Percentiles rank a stretch among this genome's conserved stretches.
These are phyloP conservation scores for Caracal caracal DNA, from an alignment of 2,113 vertebrate species.

Conservation along the genomic window DNA sequence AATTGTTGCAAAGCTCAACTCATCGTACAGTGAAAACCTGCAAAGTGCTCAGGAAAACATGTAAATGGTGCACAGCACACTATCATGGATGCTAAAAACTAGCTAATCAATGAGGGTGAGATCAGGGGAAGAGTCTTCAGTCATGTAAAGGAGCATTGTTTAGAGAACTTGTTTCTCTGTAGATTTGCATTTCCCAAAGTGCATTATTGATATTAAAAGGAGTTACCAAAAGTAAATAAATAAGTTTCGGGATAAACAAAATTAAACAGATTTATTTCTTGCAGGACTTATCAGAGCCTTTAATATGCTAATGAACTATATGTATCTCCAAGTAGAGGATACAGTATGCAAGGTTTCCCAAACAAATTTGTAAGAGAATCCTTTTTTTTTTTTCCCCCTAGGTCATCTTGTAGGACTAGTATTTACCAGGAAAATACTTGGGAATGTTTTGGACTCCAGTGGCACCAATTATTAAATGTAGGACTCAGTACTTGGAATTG, in stretches of 20 bases:
- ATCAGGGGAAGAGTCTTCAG: neutral
- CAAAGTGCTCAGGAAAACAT: neutral
- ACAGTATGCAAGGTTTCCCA: neutral
- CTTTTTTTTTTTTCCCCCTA: too few species aligned
- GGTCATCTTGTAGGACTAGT: neutral
- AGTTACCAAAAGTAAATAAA: neutral
- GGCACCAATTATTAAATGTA: neutral
- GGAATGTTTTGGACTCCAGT: neutral
- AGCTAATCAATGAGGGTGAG: neutral
- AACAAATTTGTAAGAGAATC: neutral
- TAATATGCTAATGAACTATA: neutral
- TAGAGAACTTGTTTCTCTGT: neutral
- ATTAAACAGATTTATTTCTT: neutral
- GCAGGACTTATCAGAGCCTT: neutral
- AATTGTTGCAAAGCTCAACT: neutral
- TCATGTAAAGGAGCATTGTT: neutral
- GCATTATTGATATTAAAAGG: neutral
- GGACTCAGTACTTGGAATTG: neutral
- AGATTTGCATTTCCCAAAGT: neutral
- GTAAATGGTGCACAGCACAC: neutral
- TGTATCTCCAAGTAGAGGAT: neutral
- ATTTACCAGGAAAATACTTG: neutral
- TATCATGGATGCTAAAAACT: neutral
- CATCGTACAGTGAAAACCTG: neutral
- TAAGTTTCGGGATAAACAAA: neutral